Percentiles rank a stretch among this genome's conserved stretches.
phyloP scores from a whole-genome alignment of 2,113 vertebrate species.

The Carlito syrichta region DNA sequence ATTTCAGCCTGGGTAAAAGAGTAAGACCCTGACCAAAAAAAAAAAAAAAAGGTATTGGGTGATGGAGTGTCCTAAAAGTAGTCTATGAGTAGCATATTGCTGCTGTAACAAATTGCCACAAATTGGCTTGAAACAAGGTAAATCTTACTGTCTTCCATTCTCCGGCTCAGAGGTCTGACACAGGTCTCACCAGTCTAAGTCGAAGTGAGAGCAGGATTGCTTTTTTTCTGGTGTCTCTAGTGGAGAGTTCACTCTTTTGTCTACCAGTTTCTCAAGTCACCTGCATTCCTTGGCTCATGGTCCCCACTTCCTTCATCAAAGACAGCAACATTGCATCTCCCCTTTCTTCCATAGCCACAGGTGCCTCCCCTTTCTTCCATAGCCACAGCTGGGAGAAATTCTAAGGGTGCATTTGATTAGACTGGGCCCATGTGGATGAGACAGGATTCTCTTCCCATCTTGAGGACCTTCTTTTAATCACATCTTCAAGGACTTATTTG shows the following conservation, averaged over 20 bases:
- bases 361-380: too few relatives aligned
- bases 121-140: neutral
- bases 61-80: too few relatives aligned
- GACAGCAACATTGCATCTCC: neutral
- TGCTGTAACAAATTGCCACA: neutral
- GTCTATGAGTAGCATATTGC: too few relatives aligned
- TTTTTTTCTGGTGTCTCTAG: neutral
- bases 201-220: neutral
- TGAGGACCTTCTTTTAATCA: neutral
- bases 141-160: neutral
- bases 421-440: neutral
- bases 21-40: too few relatives aligned
- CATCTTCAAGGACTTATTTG: neutral
- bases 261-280: neutral
- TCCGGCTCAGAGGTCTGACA: neutral
- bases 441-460: too few relatives aligned
- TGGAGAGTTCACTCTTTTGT: neutral
- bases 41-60: too few relatives aligned
- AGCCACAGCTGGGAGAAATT: neutral
- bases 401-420: neutral
- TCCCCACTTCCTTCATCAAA: neutral
- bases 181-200: neutral
- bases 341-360: neutral
- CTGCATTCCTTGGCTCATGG: neutral
- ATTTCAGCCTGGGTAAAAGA: too few relatives aligned